phyloP scores from a whole-genome alignment of 2,113 vertebrate species.

The Brienomyrus brachyistius region DNA sequence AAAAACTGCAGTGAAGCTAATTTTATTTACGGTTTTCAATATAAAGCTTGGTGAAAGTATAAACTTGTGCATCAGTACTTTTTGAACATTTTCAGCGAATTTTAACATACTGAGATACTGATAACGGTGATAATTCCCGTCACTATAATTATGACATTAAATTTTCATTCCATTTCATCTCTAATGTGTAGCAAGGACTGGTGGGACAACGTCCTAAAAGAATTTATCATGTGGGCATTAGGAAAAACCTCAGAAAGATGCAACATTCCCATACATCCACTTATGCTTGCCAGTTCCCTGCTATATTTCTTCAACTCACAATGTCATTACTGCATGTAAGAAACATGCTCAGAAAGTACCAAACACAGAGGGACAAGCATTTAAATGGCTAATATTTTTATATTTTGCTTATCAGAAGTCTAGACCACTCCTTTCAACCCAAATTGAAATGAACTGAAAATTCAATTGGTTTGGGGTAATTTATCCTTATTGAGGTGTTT shows the following conservation, averaged over 20 bases:
- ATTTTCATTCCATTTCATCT: background rate
- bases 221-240: too few species aligned
- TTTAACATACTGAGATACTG: background rate
- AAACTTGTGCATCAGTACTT: background rate
- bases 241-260: too few species aligned
- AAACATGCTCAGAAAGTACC: background rate
- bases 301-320: too few species aligned
- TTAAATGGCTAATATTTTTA: background rate
- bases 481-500: background rate
- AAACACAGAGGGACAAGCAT: background rate
- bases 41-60: background rate
- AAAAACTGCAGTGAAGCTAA: background rate
- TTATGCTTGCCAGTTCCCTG: too few species aligned
- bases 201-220: too few species aligned
- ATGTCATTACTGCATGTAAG: background rate
- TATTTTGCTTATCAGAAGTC: background rate
- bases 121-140: background rate
- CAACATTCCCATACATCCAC: too few species aligned
- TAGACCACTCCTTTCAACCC: background rate
- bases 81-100: background rate
- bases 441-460: background rate
- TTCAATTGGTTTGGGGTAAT: background rate
- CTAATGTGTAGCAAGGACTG: too few species aligned
- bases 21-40: background rate
- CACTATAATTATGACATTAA: background rate